Evolutionary conservation across 2,888 invertebrate genomes (phyloP), one percentile per base, ranked within the genome.

Genomic region (Polyommatus iphigenia): DNA sequence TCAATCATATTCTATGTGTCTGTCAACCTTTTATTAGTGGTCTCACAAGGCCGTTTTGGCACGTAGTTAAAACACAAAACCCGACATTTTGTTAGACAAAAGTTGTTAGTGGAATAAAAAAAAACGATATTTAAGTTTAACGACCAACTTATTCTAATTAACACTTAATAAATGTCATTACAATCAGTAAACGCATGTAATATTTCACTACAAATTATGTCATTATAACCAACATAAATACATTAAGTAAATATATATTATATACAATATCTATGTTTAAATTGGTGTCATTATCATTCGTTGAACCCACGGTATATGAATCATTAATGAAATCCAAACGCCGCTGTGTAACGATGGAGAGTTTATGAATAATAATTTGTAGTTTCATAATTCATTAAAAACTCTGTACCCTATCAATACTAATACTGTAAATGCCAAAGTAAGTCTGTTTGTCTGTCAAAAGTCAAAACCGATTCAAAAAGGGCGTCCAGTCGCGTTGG

Each of bases 271-370:
- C 46, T 41, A 20, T 46, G 75, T 54, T 29, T 75, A 24, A 50
- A 75, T 75, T 46, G 50, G 29, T 75, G 50, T 75, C 75, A 54
- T 75, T 75, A 50, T 13, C 75, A 29, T 75, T 75, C 75, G 50
- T 75, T 75, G 50, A 75, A 75, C 75, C 24, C 50, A 29, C 50
- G 15, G 67, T 18, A 67, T 29, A 67, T 24, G 54, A 18, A 50
- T 75, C 54, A 29, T 54, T 75, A 75, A 54, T 75, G 75, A 75
- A 75, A 20, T 54, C 24, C 6, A 24, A 54, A 75, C 54, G 54
- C 75, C 54, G 3, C 29, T 29, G 54, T 75, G 75, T 73, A 24
- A 75, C 7, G 75, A 46, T 29, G 29, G 24, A 29, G 10, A 13
- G 13, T 46, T 24, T 73, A 75, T 15, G 46, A 75, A 75, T 75